Percentiles rank a stretch among this genome's conserved stretches.
These are phyloP conservation scores for Euglossa dilemma DNA, from an alignment of 1,140 invertebrate genomes.

Conservation along the genomic window DNA sequence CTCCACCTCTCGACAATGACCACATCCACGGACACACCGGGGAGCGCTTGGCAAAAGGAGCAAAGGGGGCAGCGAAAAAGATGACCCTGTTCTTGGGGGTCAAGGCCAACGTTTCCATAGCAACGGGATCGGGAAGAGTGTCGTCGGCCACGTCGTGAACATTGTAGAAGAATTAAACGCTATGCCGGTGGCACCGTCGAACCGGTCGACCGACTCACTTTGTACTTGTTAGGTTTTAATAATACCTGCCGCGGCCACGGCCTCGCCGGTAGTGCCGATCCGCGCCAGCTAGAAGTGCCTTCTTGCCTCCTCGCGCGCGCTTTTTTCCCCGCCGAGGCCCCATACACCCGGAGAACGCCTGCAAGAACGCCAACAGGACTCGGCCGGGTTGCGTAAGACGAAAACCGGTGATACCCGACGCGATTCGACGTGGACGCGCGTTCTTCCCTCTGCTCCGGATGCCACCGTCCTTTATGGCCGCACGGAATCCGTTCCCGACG, in stretches of 20 bases:
- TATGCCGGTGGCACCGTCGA: conserved; percentile 67
- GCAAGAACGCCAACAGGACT: background rate
- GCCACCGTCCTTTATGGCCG: background rate
- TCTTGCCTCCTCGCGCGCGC: background rate
- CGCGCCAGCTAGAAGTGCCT: conserved; percentile 50
- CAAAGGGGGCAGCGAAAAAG: conserved; percentile 28
- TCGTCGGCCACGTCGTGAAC: conserved; percentile 58
- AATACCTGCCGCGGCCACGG: conserved; percentile 64
- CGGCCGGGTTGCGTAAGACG: background rate
- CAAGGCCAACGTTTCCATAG: conserved; percentile 59
- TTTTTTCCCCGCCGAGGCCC: conserved; percentile 16
- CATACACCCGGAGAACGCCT: background rate
- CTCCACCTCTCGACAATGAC: conserved; percentile 36
- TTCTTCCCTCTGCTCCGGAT: background rate
- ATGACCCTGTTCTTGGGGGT: conserved; percentile 52
- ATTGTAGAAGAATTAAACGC: conserved; percentile 70
- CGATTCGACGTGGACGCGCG: background rate
- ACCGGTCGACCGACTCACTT: conserved; percentile 69
- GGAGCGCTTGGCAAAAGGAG: conserved; percentile 4
- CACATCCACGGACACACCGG: conserved; percentile 8
- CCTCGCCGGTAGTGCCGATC: conserved; percentile 57
- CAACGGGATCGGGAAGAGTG: conserved; percentile 62
- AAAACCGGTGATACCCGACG: conserved; percentile 6
- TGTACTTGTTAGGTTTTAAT: conserved; percentile 72
- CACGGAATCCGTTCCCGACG: background rate